Evolutionary conservation across 2,113 vertebrate genomes (phyloP), one percentile per base, ranked within the genome.

Genomic region (Hirundichthys speculiger): DNA sequence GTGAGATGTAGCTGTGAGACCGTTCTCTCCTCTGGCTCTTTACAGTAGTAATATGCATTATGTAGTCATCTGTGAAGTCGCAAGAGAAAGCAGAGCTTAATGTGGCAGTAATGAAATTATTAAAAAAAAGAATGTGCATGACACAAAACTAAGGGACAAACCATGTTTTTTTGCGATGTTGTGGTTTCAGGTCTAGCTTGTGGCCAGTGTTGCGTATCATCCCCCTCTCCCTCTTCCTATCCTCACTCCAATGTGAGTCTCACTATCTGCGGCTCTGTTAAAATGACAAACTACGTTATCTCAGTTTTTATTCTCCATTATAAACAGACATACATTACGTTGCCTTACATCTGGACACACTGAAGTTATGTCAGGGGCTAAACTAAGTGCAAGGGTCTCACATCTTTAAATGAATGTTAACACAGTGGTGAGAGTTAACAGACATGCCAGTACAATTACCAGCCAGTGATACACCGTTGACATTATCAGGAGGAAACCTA

Each of bases 381-480:
- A 87, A 64, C 73, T 59, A 50, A 59, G 79, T 73, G 69, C 66
- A 78, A 65, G 75, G 73, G 79, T 73, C 64, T 62, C 68, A 73
- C 69, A 75, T 69, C 81, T 68, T 86, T 78, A 78, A 83, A 84
- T 88, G 85, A 84, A 89, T 86, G 87, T 87, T 88, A 86, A 86
- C 85, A 89, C 75, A 80, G 69, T 63, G 72, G 73, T 77, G 71
- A 58, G 80, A 85, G 84, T 88, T 87, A 86, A 88, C 79, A 83
- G 79, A 86, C 79, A 75, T 30, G 42, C 65, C 81, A 46, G 69
- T 56, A 83, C 82, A 90, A 86, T 85, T 86, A 82, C 82, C 75
- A 73, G 80, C 73, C 70, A 47, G 63, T 55, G 75, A 79, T 73
- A 74, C 80, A 79, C 48, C 58, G 64, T 65, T 90, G 88, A 90